Evolutionary conservation across 2,888 invertebrate species (phyloP), one percentile per base, ranked within the genome.

Genomic region (Megaustenia siamemsis): DNA sequence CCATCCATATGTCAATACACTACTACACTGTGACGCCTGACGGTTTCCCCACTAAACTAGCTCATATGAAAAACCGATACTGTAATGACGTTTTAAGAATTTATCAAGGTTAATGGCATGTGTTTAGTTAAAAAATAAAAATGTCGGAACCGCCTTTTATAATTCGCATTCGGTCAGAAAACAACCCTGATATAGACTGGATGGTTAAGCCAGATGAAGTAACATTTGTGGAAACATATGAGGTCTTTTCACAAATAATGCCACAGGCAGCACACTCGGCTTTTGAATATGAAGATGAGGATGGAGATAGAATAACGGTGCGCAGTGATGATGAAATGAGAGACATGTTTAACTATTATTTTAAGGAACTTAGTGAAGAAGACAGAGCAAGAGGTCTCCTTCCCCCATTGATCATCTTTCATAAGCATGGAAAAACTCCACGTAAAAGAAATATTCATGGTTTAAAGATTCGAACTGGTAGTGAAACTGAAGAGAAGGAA

Each of bases 211-310:
- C 91, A 3, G 90, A 90, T 78, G 90, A 90, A 86, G 90, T 91
- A 18, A 90, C 90, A n/a, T 92, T 92, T 85, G 87, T 88, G 40
- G 89, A 91, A 79, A 90, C 91, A 32, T 49, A 92, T 92, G 92
- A 92, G 83, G 92, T 91, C 21, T 91, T 92, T 66, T 89, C 90
- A 40, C 89, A 89, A 85, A 89, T 92, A 43, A 81, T 91, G 40
- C 92, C 91, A 40, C 88, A 90, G 43, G 83, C 88, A 49, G 88
- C 91, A 45, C 86, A 90, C 10, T 91, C 92, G 86, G 92, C 92
- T 24, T 92, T 92, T 89, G 91, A 92, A 86, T 92, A 93, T 90
- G 91, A 91, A 78, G 93, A 93, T 90, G 93, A 93, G 86, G 93
- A 93, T 88, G 92, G 92, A 5, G 93, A 93, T 83, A 89, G 91